These are phyloP conservation scores for Chalcis sispes DNA, from an alignment of 2,888 invertebrate species.

Conservation along the genomic window DNA sequence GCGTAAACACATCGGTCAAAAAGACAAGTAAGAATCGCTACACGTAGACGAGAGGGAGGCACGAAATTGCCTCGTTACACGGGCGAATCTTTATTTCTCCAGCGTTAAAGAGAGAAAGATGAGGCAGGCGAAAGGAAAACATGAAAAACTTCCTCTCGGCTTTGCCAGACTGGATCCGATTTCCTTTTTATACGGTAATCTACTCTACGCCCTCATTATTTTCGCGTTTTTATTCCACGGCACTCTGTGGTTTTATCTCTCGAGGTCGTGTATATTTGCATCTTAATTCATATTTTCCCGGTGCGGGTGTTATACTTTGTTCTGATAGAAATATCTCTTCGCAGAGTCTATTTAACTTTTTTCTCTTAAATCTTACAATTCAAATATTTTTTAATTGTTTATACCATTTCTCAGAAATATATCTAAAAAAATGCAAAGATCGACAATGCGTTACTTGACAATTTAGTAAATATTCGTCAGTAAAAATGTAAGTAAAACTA, in stretches of 20 bases:
- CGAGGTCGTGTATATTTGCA: constrained; percentile 1
- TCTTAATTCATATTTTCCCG: constrained; percentile 15
- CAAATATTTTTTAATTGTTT: too few species aligned
- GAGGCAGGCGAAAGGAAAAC: too few species aligned
- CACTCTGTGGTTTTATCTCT: neutral
- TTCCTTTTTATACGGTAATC: neutral
- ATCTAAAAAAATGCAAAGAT: too few species aligned
- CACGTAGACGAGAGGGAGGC: neutral
- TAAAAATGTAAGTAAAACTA: too few species aligned
- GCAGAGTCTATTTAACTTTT: too few species aligned
- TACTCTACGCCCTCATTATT: neutral
- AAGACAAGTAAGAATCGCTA: neutral
- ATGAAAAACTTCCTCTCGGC: neutral
- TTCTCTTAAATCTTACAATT: too few species aligned
- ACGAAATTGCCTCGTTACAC: constrained; percentile 35
- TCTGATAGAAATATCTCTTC: too few species aligned
- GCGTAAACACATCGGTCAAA: too few species aligned
- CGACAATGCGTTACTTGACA: too few species aligned
- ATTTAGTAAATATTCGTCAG: too few species aligned
- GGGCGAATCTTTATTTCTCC: constrained; percentile 23
- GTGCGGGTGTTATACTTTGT: neutral
- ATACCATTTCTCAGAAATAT: too few species aligned
- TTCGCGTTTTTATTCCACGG: neutral
- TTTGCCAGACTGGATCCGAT: neutral
- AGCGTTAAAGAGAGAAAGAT: neutral